Evolutionary conservation across 2,797 vertebrate species (phyloP).

Genomic region (Centroberyx gerrardi): DNA sequence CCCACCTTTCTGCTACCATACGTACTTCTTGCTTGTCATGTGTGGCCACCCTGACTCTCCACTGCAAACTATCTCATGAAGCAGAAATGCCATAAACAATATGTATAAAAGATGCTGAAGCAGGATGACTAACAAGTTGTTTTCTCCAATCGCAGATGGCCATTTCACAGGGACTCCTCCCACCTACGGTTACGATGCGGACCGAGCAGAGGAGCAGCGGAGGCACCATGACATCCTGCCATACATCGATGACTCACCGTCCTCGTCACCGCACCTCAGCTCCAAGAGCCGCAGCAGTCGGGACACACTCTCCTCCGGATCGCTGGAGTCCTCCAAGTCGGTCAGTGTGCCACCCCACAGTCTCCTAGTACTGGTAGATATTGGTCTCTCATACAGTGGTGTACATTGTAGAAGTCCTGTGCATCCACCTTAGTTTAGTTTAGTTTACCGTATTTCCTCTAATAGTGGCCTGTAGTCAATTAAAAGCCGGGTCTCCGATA

Average conservation of each 20-base stretch:
- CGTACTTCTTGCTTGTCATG: no score
- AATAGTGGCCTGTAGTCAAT: no score
- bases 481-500: no score
- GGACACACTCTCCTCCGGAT: constrained; percentile 91
- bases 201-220: constrained; percentile 93
- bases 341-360: constrained; percentile 81
- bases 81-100: background rate
- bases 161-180: constrained; percentile 90
- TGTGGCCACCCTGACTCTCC: background rate
- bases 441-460: no score
- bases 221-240: constrained; percentile 94
- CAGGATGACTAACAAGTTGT: background rate
- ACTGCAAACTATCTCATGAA: background rate
- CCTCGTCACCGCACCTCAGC: constrained; percentile 95
- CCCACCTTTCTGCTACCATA: no score
- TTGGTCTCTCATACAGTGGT: no score
- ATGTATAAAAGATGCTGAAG: background rate
- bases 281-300: constrained; percentile 94
- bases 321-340: constrained; percentile 93
- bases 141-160: constrained; percentile 82
- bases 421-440: no score
- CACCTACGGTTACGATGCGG: constrained; percentile 89
- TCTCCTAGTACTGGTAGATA: background rate
- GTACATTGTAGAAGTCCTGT: no score
- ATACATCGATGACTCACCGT: constrained; percentile 96